Conservation (phyloP, 2,113 vertebrate species). For the Smithornis capensis region DNA sequence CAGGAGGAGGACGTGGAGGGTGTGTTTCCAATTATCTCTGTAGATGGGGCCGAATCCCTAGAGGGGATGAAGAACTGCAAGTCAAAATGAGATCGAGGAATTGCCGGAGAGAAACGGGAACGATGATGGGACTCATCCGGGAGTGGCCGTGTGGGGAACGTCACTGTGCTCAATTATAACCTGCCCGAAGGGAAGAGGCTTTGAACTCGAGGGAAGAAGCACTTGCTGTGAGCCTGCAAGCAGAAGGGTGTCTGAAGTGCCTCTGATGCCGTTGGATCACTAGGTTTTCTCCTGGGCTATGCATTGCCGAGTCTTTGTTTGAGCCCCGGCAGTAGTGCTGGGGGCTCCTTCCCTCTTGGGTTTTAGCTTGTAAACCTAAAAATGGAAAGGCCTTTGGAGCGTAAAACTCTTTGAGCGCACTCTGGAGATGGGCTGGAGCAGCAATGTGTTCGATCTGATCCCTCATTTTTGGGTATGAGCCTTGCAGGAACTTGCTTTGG, state of each 20-base stretch:
- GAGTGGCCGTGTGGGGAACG: background rate
- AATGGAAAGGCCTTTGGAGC: background rate
- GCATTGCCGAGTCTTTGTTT: background rate
- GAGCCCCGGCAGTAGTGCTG: background rate
- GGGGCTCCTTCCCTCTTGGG: background rate
- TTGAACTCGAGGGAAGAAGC: slow-evolving; percentile 38
- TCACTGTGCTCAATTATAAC: slow-evolving; percentile 18
- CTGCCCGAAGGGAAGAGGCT: slow-evolving; percentile 45
- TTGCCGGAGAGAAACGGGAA: background rate
- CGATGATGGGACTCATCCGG: background rate
- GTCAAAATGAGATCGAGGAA: slow-evolving; percentile 42
- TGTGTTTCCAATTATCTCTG: slow-evolving; percentile 59
- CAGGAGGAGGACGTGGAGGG: slow-evolving; percentile 28
- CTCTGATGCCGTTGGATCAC: rapidly evolving
- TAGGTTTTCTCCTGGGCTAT: background rate
- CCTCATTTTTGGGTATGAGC: rapidly evolving
- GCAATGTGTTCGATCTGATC: background rate
- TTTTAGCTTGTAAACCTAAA: background rate
- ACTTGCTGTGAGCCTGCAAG: background rate
- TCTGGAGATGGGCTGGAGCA: background rate
- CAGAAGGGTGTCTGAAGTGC: background rate
- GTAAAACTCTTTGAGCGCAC: rapidly evolving
- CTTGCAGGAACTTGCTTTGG: background rate
- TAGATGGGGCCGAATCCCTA: slow-evolving; percentile 52
- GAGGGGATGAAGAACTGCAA: background rate